phyloP scores from a whole-genome alignment of 2,113 vertebrate genomes.

The Malaclemys terrapin region DNA sequence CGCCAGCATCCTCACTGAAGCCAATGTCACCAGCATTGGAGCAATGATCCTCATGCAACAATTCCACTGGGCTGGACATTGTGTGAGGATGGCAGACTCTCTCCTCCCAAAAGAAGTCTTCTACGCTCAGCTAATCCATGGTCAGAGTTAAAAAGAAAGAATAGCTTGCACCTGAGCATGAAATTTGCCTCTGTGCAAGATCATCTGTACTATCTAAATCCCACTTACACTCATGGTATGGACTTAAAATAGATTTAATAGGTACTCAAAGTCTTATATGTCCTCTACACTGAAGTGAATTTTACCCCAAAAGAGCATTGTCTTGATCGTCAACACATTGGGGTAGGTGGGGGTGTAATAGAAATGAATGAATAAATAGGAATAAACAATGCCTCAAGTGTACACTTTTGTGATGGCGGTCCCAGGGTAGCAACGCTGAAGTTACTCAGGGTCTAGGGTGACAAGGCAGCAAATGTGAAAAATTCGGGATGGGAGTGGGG shows the following conservation, averaged over 20 bases:
- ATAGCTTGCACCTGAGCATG: neutral
- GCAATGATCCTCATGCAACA: too few species aligned
- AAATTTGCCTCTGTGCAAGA: neutral
- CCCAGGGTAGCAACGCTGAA: neutral
- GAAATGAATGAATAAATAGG: neutral
- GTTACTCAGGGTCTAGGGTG: too few species aligned
- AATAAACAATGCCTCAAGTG: neutral
- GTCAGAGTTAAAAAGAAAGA: too few species aligned
- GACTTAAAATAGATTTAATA: neutral
- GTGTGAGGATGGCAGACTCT: too few species aligned
- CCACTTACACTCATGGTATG: neutral
- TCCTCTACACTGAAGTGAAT: neutral
- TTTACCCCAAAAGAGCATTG: neutral
- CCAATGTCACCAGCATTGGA: too few species aligned
- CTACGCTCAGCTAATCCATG: too few species aligned
- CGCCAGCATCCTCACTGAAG: too few species aligned
- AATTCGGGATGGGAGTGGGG: too few species aligned
- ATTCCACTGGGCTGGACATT: too few species aligned
- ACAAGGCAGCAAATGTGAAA: too few species aligned
- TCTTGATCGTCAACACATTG: neutral
- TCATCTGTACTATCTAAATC: neutral
- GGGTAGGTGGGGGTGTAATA: neutral
- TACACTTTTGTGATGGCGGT: neutral
- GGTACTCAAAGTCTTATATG: neutral
- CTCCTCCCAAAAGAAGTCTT: too few species aligned